phyloP scores from a whole-genome alignment of 1,140 invertebrate species.

The Drosophila nigrodunni region DNA sequence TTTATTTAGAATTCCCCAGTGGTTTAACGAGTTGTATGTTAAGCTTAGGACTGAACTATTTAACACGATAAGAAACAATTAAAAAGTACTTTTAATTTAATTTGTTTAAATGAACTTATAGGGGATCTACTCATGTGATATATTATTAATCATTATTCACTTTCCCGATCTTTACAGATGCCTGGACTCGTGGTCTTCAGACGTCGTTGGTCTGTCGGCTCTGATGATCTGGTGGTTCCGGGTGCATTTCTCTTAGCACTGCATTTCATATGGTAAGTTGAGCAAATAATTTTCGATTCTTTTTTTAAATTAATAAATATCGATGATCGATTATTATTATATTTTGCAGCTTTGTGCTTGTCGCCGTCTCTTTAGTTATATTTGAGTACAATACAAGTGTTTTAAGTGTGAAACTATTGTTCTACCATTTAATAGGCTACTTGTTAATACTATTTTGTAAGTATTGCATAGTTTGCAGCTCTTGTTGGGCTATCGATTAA shows the following conservation, averaged over 20 bases:
- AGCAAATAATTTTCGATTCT: neutral
- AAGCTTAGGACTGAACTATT: no score
- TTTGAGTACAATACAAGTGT: conserved; percentile 87
- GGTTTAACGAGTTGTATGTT: no score
- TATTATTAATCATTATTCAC: no score
- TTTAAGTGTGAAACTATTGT: conserved; percentile 87
- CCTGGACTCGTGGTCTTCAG: conserved; percentile 94
- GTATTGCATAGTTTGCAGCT: conserved; percentile 32
- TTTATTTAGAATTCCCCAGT: no score
- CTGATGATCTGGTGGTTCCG: conserved; percentile 94
- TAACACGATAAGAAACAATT: no score
- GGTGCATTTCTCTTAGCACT: conserved; percentile 90
- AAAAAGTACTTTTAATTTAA: no score
- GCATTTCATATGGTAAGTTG: conserved; percentile 91
- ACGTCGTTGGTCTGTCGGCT: conserved; percentile 94
- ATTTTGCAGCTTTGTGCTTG: conserved; percentile 73
- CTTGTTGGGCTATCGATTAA: neutral
- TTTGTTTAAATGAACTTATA: no score
- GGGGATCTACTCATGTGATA: no score
- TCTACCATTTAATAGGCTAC: conserved; percentile 90
- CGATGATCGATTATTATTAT: neutral
- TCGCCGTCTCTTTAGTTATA: conserved; percentile 86
- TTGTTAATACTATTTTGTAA: conserved; percentile 87
- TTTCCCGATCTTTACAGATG: conserved; percentile 86
- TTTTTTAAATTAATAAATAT: neutral